Percentiles rank a stretch among this genome's conserved stretches.
Evolutionary conservation across 2,797 vertebrate genomes (phyloP).

Genomic region (Enoplosus armatus): DNA sequence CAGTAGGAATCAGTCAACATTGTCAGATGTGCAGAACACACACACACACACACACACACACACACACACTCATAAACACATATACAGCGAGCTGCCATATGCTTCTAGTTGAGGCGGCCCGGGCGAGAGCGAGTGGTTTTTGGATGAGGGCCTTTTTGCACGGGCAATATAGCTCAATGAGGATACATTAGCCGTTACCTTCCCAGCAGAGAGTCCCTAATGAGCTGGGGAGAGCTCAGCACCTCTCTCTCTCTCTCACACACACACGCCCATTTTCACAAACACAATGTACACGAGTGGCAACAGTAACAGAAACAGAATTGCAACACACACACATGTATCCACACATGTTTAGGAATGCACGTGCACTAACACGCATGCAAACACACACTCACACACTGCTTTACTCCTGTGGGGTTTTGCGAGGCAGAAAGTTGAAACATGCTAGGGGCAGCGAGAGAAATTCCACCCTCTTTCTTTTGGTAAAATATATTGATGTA

Average conservation of each 20-base stretch:
- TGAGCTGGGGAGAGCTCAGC: constrained; percentile 67
- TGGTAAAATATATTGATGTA: constrained; percentile 57
- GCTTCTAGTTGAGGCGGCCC: constrained; percentile 55
- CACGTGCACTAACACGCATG: constrained; percentile 1
- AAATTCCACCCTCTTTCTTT: constrained; percentile 35
- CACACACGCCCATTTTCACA: no score
- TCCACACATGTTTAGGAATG: constrained; percentile 25
- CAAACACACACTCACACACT: constrained; percentile 4
- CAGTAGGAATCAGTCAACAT: constrained; percentile 29
- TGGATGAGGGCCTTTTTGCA: constrained; percentile 72
- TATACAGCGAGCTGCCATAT: constrained; percentile 56
- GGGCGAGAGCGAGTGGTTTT: constrained; percentile 69
- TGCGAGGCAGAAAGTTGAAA: constrained; percentile 49
- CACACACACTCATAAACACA: constrained; percentile 35
- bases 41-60: constrained; percentile 16
- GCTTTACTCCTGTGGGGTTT: constrained; percentile 32
- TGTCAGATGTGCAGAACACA: constrained; percentile 10
- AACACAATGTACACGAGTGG: neutral
- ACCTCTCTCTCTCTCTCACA: constrained; percentile 8
- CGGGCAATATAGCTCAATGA: constrained; percentile 78
- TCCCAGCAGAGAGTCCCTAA: constrained; percentile 76
- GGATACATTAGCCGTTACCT: constrained; percentile 75
- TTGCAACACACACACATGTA: neutral
- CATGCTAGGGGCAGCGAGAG: constrained; percentile 46
- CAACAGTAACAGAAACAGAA: no score